phyloP scores from a whole-genome alignment of 2,888 invertebrate genomes.

The Drosophila suboccidentalis region DNA sequence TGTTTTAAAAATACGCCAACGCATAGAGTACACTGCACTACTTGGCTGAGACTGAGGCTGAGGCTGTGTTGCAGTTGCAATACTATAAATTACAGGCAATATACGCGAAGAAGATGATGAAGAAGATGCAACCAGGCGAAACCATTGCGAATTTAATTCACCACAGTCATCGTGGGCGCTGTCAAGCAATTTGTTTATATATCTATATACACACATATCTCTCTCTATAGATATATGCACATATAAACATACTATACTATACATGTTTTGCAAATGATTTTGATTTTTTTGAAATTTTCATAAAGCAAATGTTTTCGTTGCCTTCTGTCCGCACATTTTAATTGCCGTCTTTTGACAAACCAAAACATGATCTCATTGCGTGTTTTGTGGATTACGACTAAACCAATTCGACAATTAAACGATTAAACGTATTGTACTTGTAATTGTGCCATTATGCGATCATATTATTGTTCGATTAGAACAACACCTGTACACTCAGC shows the following conservation, averaged over 20 bases:
- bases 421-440: constrained; percentile 16
- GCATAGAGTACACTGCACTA: constrained; percentile 40
- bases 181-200: constrained; percentile 74
- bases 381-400: constrained; percentile 23
- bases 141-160: constrained; percentile 69
- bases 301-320: constrained; percentile 60
- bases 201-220: constrained; percentile 15
- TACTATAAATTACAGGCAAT: constrained; percentile 61
- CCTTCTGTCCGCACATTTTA: constrained; percentile 35
- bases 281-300: constrained; percentile 42
- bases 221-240: constrained; percentile 5
- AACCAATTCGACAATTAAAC: constrained; percentile 23
- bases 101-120: constrained; percentile 14
- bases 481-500: constrained; percentile 57
- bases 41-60: constrained; percentile 2
- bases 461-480: constrained; percentile 37
- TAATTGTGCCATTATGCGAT: constrained; percentile 23
- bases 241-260: constrained; percentile 1
- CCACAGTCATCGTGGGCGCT: constrained; percentile 72
- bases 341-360: constrained; percentile 59
- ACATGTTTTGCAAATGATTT: constrained; percentile 30
- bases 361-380: constrained; percentile 72
- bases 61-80: constrained; percentile 40
- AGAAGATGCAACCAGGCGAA: constrained; percentile 64
- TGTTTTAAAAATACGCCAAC: constrained; percentile 72